Evolutionary conservation across 2,113 vertebrate genomes (phyloP).

Genomic region (Seriola aureovittata): DNA sequence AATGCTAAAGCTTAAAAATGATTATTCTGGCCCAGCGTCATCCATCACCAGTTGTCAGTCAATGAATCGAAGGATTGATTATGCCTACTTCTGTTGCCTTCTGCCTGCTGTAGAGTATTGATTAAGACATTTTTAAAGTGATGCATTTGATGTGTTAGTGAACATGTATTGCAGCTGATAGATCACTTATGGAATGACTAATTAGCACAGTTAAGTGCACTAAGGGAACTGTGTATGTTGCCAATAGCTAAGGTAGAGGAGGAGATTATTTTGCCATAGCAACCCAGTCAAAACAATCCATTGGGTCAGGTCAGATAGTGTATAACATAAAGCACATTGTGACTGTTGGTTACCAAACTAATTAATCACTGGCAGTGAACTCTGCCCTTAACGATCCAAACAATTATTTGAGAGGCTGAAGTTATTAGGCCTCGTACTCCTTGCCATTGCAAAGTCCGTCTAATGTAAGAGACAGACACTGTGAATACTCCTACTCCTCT

Average conservation of each 20-base stretch:
- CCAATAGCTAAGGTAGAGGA: background rate
- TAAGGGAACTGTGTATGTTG: background rate
- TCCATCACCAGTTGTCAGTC: slow-evolving; percentile 60
- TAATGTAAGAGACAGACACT: background rate
- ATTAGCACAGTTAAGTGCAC: slow-evolving; percentile 12
- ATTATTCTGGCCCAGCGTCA: slow-evolving; percentile 11
- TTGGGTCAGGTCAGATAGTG: slow-evolving; percentile 32
- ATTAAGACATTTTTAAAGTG: slow-evolving; percentile 51
- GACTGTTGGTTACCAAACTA: slow-evolving; percentile 25
- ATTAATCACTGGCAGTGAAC: slow-evolving; percentile 38
- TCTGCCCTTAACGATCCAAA: slow-evolving; percentile 24
- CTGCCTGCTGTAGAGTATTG: slow-evolving; percentile 41
- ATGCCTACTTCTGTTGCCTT: slow-evolving; percentile 32
- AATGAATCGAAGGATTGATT: slow-evolving; percentile 53
- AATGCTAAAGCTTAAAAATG: slow-evolving; percentile 12
- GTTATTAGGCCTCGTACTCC: slow-evolving; percentile 7
- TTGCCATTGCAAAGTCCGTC: background rate
- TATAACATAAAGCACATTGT: slow-evolving; percentile 34
- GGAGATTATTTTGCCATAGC: slow-evolving; percentile 18
- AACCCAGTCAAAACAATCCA: slow-evolving; percentile 18
- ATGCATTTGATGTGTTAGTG: slow-evolving; percentile 41
- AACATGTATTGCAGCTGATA: slow-evolving; percentile 53
- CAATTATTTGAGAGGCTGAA: slow-evolving; percentile 7
- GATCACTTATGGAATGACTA: slow-evolving; percentile 51
- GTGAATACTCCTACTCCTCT: background rate